Evolutionary conservation across 2,888 invertebrate species (phyloP).

Genomic region (Torymus auratus): DNA sequence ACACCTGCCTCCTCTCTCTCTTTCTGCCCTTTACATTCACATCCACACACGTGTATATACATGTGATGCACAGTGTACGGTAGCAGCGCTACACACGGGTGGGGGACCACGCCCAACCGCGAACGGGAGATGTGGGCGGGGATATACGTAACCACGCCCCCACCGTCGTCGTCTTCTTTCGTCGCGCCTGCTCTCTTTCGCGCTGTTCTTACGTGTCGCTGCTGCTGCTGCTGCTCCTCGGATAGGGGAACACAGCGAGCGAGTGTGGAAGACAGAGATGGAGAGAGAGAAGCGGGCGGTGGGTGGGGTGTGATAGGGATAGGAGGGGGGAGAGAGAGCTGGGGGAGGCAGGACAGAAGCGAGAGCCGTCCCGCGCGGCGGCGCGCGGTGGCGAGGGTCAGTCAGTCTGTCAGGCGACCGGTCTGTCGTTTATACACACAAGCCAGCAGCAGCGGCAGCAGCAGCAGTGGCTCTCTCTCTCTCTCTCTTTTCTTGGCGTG

Average conservation of each 20-base stretch:
- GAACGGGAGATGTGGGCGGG: neutral
- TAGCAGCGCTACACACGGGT: neutral
- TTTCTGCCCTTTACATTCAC: constrained; percentile 33
- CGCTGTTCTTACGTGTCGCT: constrained; percentile 71
- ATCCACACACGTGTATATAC: constrained; percentile 60
- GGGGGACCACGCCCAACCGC: neutral
- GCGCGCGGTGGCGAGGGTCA: constrained; percentile 60
- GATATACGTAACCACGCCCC: constrained; percentile 62
- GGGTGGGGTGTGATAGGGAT: constrained; percentile 3
- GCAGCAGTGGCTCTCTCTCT: constrained; percentile 70
- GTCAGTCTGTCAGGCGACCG: constrained; percentile 77
- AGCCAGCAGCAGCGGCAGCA: constrained; percentile 26
- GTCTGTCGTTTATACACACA: constrained; percentile 69
- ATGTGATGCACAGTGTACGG: constrained; percentile 6
- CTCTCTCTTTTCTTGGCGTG: constrained; percentile 63
- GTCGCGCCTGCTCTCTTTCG: constrained; percentile 55
- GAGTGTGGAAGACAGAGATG: neutral
- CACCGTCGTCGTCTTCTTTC: constrained; percentile 25
- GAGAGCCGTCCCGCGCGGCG: constrained; percentile 56
- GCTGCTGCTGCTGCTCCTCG: constrained; percentile 66
- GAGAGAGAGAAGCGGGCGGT: constrained; percentile 15
- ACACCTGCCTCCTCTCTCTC: constrained; percentile 51
- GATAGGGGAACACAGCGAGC: constrained; percentile 14
- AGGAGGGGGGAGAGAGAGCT: constrained; percentile 50
- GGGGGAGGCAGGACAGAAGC: constrained; percentile 60